Evolutionary conservation across 1,140 invertebrate species (phyloP), one percentile per base, ranked within the genome.

Genomic region (Conus ventricosus): DNA sequence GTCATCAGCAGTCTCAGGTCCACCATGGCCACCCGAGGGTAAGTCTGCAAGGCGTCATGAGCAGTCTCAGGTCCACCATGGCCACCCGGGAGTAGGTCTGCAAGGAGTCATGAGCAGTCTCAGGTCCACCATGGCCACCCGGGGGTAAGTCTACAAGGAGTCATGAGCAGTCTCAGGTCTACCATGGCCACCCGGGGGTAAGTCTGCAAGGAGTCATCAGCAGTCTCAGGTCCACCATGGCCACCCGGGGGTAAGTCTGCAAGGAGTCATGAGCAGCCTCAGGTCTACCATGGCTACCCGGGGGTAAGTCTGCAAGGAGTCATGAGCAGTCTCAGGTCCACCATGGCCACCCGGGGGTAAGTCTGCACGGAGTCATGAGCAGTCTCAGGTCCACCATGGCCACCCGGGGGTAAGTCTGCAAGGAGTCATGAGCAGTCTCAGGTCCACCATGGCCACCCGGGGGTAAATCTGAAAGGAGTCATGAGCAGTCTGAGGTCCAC

Each of bases 301-400:
- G 6, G 71, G 71, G 71, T 23, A 75, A 75, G 71, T n/a, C n/a
- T n/a, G n/a, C n/a, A n/a, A n/a, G n/a, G n/a, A n/a, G n/a, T n/a
- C n/a, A n/a, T n/a, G n/a, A n/a, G n/a, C n/a, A n/a, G n/a, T n/a
- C n/a, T n/a, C n/a, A n/a, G n/a, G n/a, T n/a, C n/a, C n/a, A n/a
- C n/a, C n/a, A n/a, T n/a, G n/a, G n/a, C n/a, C n/a, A n/a, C n/a
- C n/a, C n/a, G n/a, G n/a, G n/a, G n/a, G n/a, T n/a, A n/a, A n/a
- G n/a, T 97, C 89, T 97, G 96, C 91, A 96, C 96, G 93, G 96
- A 97, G 90, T 93, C 51, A 94, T 95, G 76, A 92, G 92, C 5
- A 91, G 91, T 27, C 85, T 87, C 15, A 87, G 93, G 54, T 90
- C 91, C 20, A 87, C 88, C 54, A 92, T 93, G 91, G 90, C 90